Base-by-base conservation (phyloP, 2,888 invertebrate species). In the Tromatobia lineatoria region DNA sequence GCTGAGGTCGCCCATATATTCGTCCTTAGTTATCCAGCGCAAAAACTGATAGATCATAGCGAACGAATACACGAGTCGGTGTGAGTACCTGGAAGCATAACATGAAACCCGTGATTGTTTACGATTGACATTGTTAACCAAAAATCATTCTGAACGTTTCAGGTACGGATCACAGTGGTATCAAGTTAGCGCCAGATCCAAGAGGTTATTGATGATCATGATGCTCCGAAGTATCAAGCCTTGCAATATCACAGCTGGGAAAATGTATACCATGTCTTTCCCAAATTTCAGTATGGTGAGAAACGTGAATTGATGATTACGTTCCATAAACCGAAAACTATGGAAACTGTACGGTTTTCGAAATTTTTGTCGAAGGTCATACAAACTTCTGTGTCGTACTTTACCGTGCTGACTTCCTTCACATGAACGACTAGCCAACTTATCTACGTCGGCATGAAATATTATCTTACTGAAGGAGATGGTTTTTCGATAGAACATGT, bases 301-400 rank as follows among this genome's bases (percentile, higher is more conserved):
- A 29, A 3, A 59, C 59, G 66, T 57, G 66, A 2, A 70, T 13
- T 25, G 42, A 20, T 38, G n/a, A 23, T 42, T 47, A 3, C n/a
- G 15, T 23, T 25, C 4, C 42, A 64, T n/a, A 18, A 20, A 20
- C 20, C 4, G 13, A 29, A 29, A 34, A 54, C 10, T 4, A 54
- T 23, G 3, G 23, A 20, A 54, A 54, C 1, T 23, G 23, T 13
- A 54, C 4, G 20, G 3, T 64, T 54, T n/a, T 42, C 0, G 4
- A 34, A 0, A 76, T 69, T 77, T 29, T n/a, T 81, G 29, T 23
- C 8, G 8, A 86, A 91, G 91, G 88, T 91, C 13, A 71, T 88
- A 20, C 86, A 87, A 45, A 88, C 89, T 0, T 89, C 90, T 2
- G 88, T 91, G 75, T 91, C 91, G 25, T 91, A 90, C 78, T 89